Conservation (phyloP, 92 coral and sea anemone species). For the Heteractis magnifica region DNA sequence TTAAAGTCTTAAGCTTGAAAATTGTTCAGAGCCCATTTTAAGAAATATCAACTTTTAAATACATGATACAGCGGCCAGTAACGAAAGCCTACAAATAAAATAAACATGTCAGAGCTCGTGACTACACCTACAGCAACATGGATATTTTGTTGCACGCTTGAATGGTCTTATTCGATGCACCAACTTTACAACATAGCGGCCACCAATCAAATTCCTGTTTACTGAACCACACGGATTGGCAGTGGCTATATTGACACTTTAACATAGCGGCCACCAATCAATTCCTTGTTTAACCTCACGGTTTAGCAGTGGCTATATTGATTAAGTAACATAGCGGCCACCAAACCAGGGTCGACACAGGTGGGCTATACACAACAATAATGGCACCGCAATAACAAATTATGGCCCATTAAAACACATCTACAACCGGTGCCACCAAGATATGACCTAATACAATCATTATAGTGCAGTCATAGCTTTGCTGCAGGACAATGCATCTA, state of each 20-base stretch:
- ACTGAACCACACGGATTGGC: no score
- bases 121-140: no score
- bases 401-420: background rate
- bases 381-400: background rate
- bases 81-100: no score
- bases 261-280: background rate
- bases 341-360: slow-evolving; percentile 23
- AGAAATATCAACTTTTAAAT: no score
- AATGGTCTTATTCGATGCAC: background rate
- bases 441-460: background rate
- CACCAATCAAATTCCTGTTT: background rate
- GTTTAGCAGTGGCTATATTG: background rate
- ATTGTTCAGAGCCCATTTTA: no score
- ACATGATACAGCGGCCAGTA: no score
- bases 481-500: background rate
- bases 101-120: no score
- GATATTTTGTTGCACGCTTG: background rate
- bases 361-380: slow-evolving; percentile 2
- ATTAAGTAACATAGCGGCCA: slow-evolving; percentile 35
- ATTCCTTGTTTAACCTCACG: background rate
- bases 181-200: background rate
- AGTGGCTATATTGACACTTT: no score
- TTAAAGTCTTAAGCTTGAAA: no score
- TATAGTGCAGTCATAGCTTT: background rate
- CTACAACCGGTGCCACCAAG: background rate